A percentile compares a stretch with the other conserved stretches of the same genome.
Evolutionary conservation across 1,140 invertebrate species (phyloP).

Genomic region (Papilio machaon): DNA sequence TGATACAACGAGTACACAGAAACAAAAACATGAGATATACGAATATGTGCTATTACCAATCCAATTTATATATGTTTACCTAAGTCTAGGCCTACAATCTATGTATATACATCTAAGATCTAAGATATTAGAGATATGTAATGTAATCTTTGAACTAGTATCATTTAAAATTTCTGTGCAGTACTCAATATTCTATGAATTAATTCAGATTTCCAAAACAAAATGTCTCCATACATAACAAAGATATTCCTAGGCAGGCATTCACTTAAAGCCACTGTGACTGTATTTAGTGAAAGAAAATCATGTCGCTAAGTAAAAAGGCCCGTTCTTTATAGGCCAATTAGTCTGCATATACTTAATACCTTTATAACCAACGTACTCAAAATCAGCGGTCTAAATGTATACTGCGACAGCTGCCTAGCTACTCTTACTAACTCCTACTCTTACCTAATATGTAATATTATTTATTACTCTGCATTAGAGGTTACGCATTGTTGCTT

Average conservation of each 20-base stretch:
- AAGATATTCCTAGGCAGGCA: constrained; percentile 24
- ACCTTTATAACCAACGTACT: constrained; percentile 57
- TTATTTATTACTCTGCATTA: constrained; percentile 57
- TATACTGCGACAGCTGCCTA: constrained; percentile 22
- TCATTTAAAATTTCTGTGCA: neutral
- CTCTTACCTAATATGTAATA: constrained; percentile 55
- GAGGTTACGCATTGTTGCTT: constrained; percentile 48
- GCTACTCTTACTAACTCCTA: constrained; percentile 49
- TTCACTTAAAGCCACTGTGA: constrained; percentile 44
- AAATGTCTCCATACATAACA: neutral
- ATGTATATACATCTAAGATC: neutral
- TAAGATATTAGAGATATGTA: no score
- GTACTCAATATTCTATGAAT: neutral
- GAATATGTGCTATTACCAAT: neutral
- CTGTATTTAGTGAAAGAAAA: constrained; percentile 51
- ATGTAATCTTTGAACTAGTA: neutral
- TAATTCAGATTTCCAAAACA: neutral
- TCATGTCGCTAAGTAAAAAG: constrained; percentile 42
- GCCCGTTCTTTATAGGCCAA: constrained; percentile 63
- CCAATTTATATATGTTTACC: neutral
- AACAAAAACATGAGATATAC: neutral
- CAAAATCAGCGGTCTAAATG: constrained; percentile 43
- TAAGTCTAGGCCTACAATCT: neutral
- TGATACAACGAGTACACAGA: neutral
- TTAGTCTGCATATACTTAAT: constrained; percentile 61